Evolutionary conservation across 2,113 vertebrate species (phyloP).

Genomic region (Grantiella picta): DNA sequence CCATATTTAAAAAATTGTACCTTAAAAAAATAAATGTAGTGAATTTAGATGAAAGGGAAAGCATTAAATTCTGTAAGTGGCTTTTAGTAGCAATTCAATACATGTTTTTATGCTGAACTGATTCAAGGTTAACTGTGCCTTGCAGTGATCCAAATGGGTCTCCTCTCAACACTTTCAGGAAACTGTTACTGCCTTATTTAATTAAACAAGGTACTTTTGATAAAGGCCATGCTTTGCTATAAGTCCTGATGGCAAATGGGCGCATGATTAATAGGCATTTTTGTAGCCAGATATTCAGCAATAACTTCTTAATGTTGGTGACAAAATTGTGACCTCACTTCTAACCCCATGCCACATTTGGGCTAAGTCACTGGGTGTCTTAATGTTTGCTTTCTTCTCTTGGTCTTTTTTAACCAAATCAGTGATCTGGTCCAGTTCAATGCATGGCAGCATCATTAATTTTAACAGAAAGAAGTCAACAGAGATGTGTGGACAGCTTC

Average conservation of each 20-base stretch:
- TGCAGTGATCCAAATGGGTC: neutral
- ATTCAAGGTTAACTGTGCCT: neutral
- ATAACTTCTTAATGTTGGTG: neutral
- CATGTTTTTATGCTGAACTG: neutral
- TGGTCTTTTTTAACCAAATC: neutral
- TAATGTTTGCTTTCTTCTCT: neutral
- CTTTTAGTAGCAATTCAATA: neutral
- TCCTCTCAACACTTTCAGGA: neutral
- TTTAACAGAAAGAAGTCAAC: neutral
- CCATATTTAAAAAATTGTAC: neutral
- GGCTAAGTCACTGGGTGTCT: neutral
- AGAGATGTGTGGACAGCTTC: neutral
- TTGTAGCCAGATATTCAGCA: neutral
- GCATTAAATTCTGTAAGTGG: neutral
- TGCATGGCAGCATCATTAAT: neutral
- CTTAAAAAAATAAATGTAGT: neutral
- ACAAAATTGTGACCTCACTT: neutral
- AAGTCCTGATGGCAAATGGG: neutral
- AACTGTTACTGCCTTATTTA: neutral
- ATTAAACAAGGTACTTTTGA: slow-evolving; percentile 17
- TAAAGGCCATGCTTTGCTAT: neutral
- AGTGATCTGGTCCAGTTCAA: neutral
- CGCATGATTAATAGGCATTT: neutral
- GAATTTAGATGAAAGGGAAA: neutral
- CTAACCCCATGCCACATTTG: neutral